Evolutionary conservation across 2,113 vertebrate genomes (phyloP).

Genomic region (Carassius gibelio): DNA sequence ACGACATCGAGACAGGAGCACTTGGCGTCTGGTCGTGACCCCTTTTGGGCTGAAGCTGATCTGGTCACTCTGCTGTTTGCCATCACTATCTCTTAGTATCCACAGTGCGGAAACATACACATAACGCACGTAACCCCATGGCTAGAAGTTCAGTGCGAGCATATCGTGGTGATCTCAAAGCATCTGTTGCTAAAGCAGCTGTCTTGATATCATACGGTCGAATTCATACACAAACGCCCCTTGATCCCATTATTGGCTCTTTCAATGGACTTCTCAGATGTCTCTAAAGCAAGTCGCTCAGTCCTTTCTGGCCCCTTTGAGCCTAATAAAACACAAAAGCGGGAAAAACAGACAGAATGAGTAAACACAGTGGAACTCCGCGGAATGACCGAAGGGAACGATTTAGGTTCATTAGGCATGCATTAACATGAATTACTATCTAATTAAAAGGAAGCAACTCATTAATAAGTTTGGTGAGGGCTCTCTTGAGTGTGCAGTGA

Average conservation of each 20-base stretch:
- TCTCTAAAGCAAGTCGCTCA: conserved; percentile 29
- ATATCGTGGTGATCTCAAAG: background rate
- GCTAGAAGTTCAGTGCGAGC: background rate
- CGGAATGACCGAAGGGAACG: conserved; percentile 75
- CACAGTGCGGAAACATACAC: background rate
- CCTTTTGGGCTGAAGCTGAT: conserved; percentile 29
- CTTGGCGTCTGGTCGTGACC: conserved; percentile 52
- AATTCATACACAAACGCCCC: conserved; percentile 11
- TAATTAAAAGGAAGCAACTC: conserved; percentile 82
- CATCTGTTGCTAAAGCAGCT: conserved; percentile 26
- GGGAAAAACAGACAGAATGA: conserved; percentile 72
- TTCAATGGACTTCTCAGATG: conserved; percentile 33
- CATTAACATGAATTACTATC: conserved; percentile 83
- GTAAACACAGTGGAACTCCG: conserved; percentile 75
- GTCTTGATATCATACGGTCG: conserved; percentile 26
- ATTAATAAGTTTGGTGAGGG: conserved; percentile 79
- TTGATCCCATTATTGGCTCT: conserved; percentile 25
- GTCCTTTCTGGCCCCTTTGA: conserved; percentile 43
- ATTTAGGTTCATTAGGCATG: conserved; percentile 79
- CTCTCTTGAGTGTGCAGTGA: conserved; percentile 60
- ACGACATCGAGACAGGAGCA: conserved; percentile 63
- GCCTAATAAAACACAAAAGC: conserved; percentile 55
- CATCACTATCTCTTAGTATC: background rate
- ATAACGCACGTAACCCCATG: background rate
- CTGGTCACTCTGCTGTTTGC: conserved; percentile 45